Percentiles rank a stretch among this genome's conserved stretches.
Evolutionary conservation across 2,113 vertebrate species (phyloP).

Genomic region (Pygathrix nemaeus): DNA sequence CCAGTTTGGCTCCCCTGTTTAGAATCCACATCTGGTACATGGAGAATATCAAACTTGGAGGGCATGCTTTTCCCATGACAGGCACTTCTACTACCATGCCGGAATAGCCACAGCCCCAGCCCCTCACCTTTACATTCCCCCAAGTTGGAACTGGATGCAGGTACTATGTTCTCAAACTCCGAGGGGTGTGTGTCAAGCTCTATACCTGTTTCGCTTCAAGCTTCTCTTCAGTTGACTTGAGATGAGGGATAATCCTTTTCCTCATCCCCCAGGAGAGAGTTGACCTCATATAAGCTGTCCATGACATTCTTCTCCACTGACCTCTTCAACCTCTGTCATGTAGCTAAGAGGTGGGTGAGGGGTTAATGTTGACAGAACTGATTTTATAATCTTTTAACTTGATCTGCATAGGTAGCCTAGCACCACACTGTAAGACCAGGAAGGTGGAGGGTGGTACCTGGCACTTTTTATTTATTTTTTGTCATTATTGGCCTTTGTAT

Average conservation of each 20-base stretch:
- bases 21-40: background rate
- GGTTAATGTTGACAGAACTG: background rate
- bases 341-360: background rate
- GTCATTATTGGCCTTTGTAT: background rate
- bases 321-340: background rate
- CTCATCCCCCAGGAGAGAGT: background rate
- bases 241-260: background rate
- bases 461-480: background rate
- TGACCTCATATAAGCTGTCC: background rate
- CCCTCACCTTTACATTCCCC: background rate
- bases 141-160: background rate
- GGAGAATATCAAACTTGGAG: background rate
- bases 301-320: background rate
- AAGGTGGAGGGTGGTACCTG: background rate
- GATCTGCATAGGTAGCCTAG: background rate
- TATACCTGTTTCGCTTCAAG: background rate
- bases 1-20: background rate
- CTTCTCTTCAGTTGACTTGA: background rate
- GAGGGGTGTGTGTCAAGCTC: background rate
- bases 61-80: background rate
- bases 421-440: background rate
- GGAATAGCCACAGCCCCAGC: background rate
- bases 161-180: background rate
- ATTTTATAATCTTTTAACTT: background rate
- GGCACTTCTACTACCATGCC: background rate